A percentile compares a stretch with the other conserved stretches of the same genome.
Conservation (phyloP, 2,797 vertebrate species). For the Epinephelus coioides region DNA sequence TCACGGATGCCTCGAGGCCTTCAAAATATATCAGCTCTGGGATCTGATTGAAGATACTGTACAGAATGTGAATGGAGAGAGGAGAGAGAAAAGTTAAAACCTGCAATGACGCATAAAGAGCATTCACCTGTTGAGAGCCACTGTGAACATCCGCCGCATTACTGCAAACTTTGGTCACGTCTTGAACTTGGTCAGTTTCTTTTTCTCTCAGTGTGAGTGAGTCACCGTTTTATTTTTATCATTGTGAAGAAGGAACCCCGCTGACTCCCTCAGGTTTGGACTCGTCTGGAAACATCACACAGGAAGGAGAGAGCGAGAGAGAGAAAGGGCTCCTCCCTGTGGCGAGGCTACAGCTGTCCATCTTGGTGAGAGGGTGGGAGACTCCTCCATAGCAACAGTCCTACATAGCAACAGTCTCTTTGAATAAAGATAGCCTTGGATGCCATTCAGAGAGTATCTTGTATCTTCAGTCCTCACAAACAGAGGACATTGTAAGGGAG, state of each 20-base stretch:
- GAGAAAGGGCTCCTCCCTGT: constrained; percentile 85
- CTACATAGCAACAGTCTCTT: constrained; percentile 87
- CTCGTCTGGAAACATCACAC: constrained; percentile 42
- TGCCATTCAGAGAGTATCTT: constrained; percentile 63
- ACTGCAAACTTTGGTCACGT: constrained; percentile 39
- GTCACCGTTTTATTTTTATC: constrained; percentile 69
- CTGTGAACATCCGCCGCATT: neutral
- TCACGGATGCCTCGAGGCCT: neutral
- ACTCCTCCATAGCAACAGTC: constrained; percentile 88
- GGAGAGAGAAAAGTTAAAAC: constrained; percentile 8
- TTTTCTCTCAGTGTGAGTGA: constrained; percentile 42
- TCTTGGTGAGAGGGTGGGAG: constrained; percentile 60
- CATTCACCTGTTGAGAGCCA: constrained; percentile 21
- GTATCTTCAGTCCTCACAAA: constrained; percentile 59
- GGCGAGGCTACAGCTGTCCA: constrained; percentile 72
- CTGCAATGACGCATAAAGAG: constrained; percentile 7
- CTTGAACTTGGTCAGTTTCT: constrained; percentile 50
- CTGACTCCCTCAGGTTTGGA: constrained; percentile 54
- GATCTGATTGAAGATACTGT: neutral
- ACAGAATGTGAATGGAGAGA: neutral
- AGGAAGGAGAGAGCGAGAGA: constrained; percentile 70
- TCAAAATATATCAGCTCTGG: neutral
- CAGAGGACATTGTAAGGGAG: constrained; percentile 44
- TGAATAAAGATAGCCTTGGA: constrained; percentile 81
- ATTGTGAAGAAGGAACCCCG: constrained; percentile 44